phyloP scores from a whole-genome alignment of 1,140 invertebrate genomes.

The Trichonephila clavata region DNA sequence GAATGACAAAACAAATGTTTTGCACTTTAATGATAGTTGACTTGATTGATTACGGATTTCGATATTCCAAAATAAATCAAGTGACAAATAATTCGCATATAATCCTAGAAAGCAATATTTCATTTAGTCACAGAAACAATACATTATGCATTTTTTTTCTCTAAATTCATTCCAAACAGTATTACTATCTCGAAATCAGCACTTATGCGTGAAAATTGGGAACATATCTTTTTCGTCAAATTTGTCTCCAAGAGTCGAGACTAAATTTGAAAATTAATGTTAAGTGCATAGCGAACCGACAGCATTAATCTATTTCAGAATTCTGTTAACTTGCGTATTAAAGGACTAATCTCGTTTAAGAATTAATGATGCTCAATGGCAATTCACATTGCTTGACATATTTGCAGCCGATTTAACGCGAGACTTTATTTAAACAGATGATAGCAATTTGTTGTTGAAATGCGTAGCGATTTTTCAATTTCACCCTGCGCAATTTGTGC shows the following conservation, averaged over 20 bases:
- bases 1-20: too few relatives aligned
- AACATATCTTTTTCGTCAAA: constrained; percentile 24
- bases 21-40: neutral
- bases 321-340: constrained; percentile 34
- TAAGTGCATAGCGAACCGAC: constrained; percentile 13
- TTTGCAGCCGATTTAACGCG: constrained; percentile 36
- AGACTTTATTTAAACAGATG: constrained; percentile 41
- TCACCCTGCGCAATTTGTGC: neutral
- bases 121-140: neutral
- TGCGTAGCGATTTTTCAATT: constrained; percentile 27
- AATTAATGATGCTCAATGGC: constrained; percentile 21
- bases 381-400: constrained; percentile 24
- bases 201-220: neutral
- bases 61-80: neutral
- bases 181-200: neutral
- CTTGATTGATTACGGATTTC: neutral
- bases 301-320: constrained; percentile 39
- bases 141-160: neutral
- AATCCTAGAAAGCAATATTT: neutral
- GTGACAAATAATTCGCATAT: neutral
- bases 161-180: neutral
- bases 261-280: constrained; percentile 42
- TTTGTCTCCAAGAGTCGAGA: neutral
- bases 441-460: constrained; percentile 41
- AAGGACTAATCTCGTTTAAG: constrained; percentile 31